A percentile compares a stretch with the other conserved stretches of the same genome.
These are phyloP conservation scores for Poecilia velifera DNA, from an alignment of 2,797 vertebrate species.

Conservation along the genomic window DNA sequence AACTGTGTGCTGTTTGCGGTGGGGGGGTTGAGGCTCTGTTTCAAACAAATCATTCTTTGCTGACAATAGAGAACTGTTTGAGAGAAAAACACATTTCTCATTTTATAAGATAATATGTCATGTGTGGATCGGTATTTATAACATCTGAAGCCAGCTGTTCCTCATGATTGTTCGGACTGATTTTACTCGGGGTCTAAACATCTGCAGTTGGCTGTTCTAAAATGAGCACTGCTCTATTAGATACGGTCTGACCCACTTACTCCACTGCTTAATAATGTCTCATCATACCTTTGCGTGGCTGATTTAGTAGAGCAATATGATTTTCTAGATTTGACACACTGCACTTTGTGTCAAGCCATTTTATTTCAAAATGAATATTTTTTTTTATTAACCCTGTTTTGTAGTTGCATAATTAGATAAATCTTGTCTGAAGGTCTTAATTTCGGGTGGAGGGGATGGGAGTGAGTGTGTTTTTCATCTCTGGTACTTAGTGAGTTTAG, in stretches of 20 bases:
- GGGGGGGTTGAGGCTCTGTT: not conserved
- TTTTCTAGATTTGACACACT: constrained; percentile 19
- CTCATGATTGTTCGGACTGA: constrained; percentile 26
- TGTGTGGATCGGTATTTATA: constrained; percentile 36
- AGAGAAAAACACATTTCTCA: not conserved
- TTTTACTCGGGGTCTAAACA: constrained; percentile 66
- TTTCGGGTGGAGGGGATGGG: not conserved
- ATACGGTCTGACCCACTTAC: constrained; percentile 65
- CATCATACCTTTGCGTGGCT: constrained; percentile 27
- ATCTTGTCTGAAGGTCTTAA: not conserved
- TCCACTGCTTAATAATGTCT: constrained; percentile 31
- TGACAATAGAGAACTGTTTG: not conserved
- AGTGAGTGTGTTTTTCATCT: not conserved
- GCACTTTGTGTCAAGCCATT: not conserved
- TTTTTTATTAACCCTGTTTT: not conserved
- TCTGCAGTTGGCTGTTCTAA: constrained; percentile 60
- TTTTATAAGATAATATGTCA: not conserved
- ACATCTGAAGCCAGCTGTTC: constrained; percentile 55
- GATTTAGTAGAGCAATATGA: constrained; percentile 13
- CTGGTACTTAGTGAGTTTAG: not conserved
- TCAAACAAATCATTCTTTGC: constrained; percentile 18
- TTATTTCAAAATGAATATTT: not conserved
- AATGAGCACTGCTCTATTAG: constrained; percentile 51
- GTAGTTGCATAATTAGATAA: not conserved
- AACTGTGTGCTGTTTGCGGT: not conserved